Percentiles rank a stretch among this genome's conserved stretches.
These are phyloP conservation scores for Drosophila funebris DNA, from an alignment of 1,140 invertebrate species.

Conservation along the genomic window DNA sequence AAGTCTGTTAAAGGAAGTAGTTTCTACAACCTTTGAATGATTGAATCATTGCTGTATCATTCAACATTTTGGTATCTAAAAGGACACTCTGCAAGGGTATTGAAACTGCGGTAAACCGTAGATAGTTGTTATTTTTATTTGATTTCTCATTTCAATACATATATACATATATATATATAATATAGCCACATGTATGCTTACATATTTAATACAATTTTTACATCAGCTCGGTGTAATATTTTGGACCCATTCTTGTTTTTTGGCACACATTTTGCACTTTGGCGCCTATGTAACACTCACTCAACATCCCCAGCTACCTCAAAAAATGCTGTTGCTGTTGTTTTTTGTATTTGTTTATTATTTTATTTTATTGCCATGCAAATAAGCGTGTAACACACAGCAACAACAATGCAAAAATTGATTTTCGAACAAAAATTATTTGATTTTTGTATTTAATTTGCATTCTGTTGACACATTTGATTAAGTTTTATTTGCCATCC, in stretches of 20 bases:
- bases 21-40: too few relatives aligned
- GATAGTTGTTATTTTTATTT: conserved; percentile 9
- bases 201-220: conserved; percentile 76
- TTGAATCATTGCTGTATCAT: too few relatives aligned
- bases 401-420: conserved; percentile 52
- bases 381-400: conserved; percentile 39
- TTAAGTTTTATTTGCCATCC: conserved; percentile 75
- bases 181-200: conserved; percentile 56
- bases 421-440: conserved; percentile 78
- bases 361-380: conserved; percentile 68
- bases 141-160: conserved; percentile 8
- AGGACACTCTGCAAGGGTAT: not conserved
- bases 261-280: conserved; percentile 71
- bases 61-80: too few relatives aligned
- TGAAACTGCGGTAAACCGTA: conserved; percentile 1
- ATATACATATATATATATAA: conserved; percentile 12
- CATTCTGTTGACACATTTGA: conserved; percentile 77
- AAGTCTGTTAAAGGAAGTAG: too few relatives aligned
- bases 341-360: conserved; percentile 16
- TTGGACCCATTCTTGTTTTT: conserved; percentile 65
- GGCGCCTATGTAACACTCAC: conserved; percentile 37
- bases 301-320: not conserved
- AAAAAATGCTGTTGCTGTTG: conserved; percentile 19
- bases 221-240: conserved; percentile 67
- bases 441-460: conserved; percentile 71